Percentiles rank a stretch among this genome's conserved stretches.
These are phyloP conservation scores for Brachyptera risi DNA, from an alignment of 2,888 invertebrate genomes.

Conservation along the genomic window DNA sequence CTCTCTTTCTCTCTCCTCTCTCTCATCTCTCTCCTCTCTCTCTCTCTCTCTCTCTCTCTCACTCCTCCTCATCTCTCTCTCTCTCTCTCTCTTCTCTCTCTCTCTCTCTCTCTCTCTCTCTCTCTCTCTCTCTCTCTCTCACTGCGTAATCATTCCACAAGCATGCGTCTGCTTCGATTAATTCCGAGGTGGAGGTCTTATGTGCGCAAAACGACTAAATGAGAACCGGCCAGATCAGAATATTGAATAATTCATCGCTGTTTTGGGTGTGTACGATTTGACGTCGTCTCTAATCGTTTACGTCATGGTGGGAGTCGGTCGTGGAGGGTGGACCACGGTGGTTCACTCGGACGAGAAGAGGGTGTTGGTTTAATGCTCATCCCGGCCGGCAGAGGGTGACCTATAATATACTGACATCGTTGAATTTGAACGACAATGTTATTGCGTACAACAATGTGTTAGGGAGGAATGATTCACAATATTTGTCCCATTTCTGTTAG, in stretches of 20 bases:
- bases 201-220: background rate
- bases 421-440: too few species aligned
- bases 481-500: too few species aligned
- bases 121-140: too few species aligned
- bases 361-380: background rate
- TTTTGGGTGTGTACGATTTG: background rate
- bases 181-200: background rate
- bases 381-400: background rate
- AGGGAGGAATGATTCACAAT: too few species aligned
- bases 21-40: too few species aligned
- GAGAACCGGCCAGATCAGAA: background rate
- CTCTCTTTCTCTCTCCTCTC: too few species aligned
- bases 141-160: background rate
- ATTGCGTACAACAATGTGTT: too few species aligned
- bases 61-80: too few species aligned
- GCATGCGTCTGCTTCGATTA: background rate
- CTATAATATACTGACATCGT: background rate
- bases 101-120: too few species aligned
- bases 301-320: background rate
- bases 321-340: background rate
- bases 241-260: constrained; percentile 21
- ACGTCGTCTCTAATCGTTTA: background rate
- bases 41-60: too few species aligned
- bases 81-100: too few species aligned
- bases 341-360: background rate